A percentile compares a stretch with the other conserved stretches of the same genome.
Evolutionary conservation across 2,797 vertebrate genomes (phyloP).

Genomic region (Alauda arvensis): DNA sequence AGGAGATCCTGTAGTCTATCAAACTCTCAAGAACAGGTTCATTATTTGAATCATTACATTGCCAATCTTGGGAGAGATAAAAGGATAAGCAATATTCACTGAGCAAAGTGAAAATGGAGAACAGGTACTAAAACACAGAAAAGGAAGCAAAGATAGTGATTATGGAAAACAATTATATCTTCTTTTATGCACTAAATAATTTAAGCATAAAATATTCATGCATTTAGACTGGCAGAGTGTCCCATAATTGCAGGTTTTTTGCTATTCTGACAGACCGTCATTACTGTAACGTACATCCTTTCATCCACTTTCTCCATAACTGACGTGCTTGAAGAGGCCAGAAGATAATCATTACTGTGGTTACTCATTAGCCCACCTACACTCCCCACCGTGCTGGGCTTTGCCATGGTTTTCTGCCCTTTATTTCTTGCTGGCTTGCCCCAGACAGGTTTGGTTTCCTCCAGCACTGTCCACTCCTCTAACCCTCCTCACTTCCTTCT

Average conservation of each 20-base stretch:
- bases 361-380: slow-evolving; percentile 21
- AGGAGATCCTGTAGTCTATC: background rate
- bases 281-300: background rate
- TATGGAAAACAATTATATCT: background rate
- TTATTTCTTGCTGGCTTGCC: background rate
- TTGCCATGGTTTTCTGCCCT: background rate
- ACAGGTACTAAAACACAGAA: background rate
- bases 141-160: background rate
- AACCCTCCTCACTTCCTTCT: background rate
- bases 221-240: background rate
- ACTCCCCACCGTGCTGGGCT: background rate
- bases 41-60: slow-evolving; percentile 3
- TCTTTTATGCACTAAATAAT: background rate
- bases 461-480: background rate
- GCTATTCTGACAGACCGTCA: background rate
- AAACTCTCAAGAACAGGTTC: background rate
- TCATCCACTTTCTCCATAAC: background rate
- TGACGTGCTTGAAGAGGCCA: background rate
- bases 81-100: background rate
- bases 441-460: background rate
- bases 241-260: slow-evolving; percentile 4
- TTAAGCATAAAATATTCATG: background rate
- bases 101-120: background rate
- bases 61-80: background rate
- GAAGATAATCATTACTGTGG: background rate